Conservation (phyloP, 2,113 vertebrate species). For the Lates calcarifer region DNA sequence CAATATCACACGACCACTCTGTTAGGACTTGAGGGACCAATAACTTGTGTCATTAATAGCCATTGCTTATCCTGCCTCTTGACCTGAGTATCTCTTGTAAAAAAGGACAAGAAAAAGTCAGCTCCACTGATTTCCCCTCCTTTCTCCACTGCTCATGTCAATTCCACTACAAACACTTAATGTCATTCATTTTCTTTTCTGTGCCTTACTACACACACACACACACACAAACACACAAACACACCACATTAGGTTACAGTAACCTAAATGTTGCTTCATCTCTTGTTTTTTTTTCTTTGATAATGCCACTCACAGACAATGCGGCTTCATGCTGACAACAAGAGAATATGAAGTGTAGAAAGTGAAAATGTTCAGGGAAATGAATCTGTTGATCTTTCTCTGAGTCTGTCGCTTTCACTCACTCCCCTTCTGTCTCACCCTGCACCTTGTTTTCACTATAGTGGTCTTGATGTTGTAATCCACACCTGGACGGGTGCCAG, state of each 20-base stretch:
- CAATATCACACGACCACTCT: conserved; percentile 63
- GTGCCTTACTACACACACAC: neutral
- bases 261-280: neutral
- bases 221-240: neutral
- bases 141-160: neutral
- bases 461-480: conserved; percentile 66
- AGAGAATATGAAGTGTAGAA: neutral
- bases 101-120: conserved; percentile 21
- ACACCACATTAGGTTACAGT: neutral
- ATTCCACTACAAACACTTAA: neutral
- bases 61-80: conserved; percentile 65
- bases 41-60: conserved; percentile 72
- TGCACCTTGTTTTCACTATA: conserved; percentile 52
- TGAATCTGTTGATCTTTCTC: conserved; percentile 8
- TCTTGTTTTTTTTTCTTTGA: neutral
- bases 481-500: conserved; percentile 71
- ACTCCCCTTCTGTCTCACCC: neutral
- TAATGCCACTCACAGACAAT: neutral
- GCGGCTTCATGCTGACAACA: neutral
- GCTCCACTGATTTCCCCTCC: neutral
- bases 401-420: neutral
- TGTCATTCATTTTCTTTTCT: neutral
- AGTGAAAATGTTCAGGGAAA: neutral
- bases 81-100: conserved; percentile 66
- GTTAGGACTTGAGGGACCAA: conserved; percentile 64